Conservation (phyloP, 1,140 invertebrate species). For the Aphis craccivora region DNA sequence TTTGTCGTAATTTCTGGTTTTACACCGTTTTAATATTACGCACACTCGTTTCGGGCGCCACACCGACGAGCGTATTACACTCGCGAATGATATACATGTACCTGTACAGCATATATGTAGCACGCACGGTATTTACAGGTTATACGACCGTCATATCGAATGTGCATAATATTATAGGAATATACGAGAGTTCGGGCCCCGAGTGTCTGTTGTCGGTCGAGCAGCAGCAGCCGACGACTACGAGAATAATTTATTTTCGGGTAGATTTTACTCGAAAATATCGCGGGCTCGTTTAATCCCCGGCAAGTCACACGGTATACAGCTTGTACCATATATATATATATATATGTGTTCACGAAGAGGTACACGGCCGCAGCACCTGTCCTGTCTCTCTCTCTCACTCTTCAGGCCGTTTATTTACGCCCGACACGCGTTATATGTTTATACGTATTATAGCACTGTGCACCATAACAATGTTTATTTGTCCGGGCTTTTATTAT, state of each 20-base stretch:
- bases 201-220: not conserved
- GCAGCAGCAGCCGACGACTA: not conserved
- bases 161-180: not conserved
- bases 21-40: slow-evolving; percentile 37
- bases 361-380: not conserved
- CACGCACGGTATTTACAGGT: not conserved
- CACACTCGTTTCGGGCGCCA: not conserved
- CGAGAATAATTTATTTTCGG: slow-evolving; percentile 49
- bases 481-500: slow-evolving; percentile 52
- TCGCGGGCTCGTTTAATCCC: slow-evolving; percentile 44
- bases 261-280: slow-evolving; percentile 39
- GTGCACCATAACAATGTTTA: slow-evolving; percentile 30
- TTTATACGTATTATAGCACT: not conserved
- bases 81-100: no score
- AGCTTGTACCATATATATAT: not conserved
- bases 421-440: slow-evolving; percentile 16
- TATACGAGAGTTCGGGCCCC: not conserved
- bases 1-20: slow-evolving; percentile 36
- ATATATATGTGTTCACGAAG: not conserved
- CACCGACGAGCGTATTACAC: not conserved
- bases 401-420: slow-evolving; percentile 36
- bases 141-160: not conserved
- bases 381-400: not conserved
- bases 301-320: not conserved
- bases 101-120: not conserved